phyloP scores from a whole-genome alignment of 2,888 invertebrate genomes.

The Hololepta plana region DNA sequence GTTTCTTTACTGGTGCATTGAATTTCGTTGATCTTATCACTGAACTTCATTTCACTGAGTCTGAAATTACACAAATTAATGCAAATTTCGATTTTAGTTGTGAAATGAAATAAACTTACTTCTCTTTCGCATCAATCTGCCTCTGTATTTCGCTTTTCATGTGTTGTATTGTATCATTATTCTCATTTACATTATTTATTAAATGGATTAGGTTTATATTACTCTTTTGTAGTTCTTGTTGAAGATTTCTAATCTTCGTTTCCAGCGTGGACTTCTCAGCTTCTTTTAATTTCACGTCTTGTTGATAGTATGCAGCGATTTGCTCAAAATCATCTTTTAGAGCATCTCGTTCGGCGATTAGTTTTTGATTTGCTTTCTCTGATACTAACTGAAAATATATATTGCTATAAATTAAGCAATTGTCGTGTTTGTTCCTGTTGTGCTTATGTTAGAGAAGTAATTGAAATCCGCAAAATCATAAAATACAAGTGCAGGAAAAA shows the following conservation, averaged over 20 bases:
- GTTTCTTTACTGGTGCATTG: constrained; percentile 12
- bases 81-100: too few relatives aligned
- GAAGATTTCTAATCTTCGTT: constrained; percentile 24
- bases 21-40: constrained; percentile 13
- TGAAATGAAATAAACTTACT: constrained; percentile 10
- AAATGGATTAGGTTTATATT: constrained; percentile 18
- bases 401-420: background rate
- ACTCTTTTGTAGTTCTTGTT: constrained; percentile 23
- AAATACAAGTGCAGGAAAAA: background rate
- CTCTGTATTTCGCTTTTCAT: constrained; percentile 18
- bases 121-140: constrained; percentile 11
- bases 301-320: constrained; percentile 33
- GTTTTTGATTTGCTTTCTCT: constrained; percentile 37
- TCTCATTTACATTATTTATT: constrained; percentile 14
- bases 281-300: constrained; percentile 37
- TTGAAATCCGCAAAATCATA: background rate
- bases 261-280: constrained; percentile 34
- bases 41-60: constrained; percentile 8
- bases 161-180: constrained; percentile 17
- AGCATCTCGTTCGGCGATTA: constrained; percentile 37
- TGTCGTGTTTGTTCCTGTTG: background rate
- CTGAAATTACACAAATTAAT: too few relatives aligned
- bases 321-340: constrained; percentile 38
- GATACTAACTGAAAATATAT: constrained; percentile 28
- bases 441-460: background rate